Percentiles rank a stretch among this genome's conserved stretches.
Evolutionary conservation across 1,140 invertebrate species (phyloP).

Genomic region (Phocides pigmalion): DNA sequence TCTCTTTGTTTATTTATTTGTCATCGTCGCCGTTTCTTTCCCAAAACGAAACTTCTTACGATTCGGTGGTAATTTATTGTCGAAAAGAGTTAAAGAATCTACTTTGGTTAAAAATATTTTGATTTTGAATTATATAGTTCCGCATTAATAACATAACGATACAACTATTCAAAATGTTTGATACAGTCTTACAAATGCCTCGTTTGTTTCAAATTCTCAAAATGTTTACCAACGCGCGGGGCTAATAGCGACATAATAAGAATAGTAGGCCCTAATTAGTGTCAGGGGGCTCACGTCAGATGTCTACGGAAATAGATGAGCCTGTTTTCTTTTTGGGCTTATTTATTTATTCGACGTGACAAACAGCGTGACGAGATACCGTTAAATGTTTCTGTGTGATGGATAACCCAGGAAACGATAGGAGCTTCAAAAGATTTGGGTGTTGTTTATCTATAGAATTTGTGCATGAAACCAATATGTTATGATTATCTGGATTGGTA

Average conservation of each 20-base stretch:
- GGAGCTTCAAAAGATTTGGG: background rate
- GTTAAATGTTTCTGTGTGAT: background rate
- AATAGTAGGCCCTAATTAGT: conserved; percentile 4
- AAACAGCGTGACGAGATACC: background rate
- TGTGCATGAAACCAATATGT: no score
- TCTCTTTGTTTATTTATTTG: no score
- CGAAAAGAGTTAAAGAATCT: no score
- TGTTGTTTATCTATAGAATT: no score
- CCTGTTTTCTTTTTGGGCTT: background rate
- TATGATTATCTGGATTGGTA: no score
- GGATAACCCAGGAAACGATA: background rate
- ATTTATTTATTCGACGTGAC: background rate
- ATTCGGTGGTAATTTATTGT: no score
- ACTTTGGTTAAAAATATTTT: no score
- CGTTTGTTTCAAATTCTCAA: background rate
- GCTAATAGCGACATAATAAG: conserved; percentile 4
- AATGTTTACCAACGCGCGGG: background rate
- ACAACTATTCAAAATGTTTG: no score
- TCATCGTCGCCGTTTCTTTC: no score
- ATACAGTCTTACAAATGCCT: background rate
- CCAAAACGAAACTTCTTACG: no score
- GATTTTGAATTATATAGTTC: no score
- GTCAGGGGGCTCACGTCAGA: conserved; percentile 5
- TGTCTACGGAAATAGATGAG: background rate
- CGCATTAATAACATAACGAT: no score